Evolutionary conservation across 2,113 vertebrate genomes (phyloP).

Genomic region (Phalacrocorax brasilianus): DNA sequence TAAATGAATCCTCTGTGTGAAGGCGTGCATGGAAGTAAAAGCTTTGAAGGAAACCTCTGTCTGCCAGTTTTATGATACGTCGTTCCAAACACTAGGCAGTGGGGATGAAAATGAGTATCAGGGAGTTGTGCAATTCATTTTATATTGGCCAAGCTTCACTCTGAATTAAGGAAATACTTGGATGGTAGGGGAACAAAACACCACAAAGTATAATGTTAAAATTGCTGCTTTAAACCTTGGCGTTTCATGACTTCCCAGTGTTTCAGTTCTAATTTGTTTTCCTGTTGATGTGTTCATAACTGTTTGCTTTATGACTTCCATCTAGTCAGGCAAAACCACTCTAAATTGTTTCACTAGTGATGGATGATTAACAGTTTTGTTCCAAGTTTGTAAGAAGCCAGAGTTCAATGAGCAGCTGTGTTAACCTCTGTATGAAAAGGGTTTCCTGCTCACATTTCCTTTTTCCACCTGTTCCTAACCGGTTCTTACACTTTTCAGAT

Average conservation of each 20-base stretch:
- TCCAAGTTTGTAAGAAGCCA: not conserved
- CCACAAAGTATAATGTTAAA: not conserved
- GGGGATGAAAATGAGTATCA: not conserved
- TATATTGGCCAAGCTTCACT: not conserved
- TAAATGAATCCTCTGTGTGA: not conserved
- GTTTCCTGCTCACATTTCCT: not conserved
- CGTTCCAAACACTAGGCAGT: not conserved
- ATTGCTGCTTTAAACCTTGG: not conserved
- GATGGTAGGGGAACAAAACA: not conserved
- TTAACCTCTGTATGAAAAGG: not conserved
- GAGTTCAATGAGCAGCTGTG: not conserved
- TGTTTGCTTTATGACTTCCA: not conserved
- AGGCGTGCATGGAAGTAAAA: not conserved
- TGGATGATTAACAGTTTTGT: not conserved
- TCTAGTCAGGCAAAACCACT: not conserved
- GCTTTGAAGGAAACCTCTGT: not conserved
- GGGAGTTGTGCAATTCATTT: not conserved
- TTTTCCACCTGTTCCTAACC: not conserved
- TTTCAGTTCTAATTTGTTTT: not conserved
- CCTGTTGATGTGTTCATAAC: not conserved
- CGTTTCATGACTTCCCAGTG: not conserved
- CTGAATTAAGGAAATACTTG: not conserved
- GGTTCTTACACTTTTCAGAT: not conserved
- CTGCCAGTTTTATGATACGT: not conserved
- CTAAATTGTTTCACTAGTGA: not conserved